phyloP scores from a whole-genome alignment of 1,140 invertebrate genomes.

The Oscheius sp. region DNA sequence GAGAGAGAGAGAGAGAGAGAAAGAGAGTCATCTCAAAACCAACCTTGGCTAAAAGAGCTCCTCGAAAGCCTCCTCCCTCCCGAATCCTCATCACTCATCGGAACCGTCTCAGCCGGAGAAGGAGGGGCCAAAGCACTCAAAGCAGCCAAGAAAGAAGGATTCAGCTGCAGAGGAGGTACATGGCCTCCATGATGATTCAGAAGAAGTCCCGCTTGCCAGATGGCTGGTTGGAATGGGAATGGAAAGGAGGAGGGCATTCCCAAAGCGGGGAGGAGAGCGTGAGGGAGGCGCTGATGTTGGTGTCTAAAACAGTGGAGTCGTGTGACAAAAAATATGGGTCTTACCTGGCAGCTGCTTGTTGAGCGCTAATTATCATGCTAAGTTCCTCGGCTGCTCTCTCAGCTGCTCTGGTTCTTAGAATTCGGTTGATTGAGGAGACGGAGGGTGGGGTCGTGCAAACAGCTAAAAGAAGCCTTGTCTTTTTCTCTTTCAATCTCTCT shows the following conservation, averaged over 20 bases:
- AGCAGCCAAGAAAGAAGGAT: not conserved
- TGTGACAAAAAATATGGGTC: not conserved
- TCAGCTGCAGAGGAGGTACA: conserved; percentile 2
- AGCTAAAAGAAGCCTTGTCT: conserved; percentile 27
- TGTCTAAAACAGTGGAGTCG: not conserved
- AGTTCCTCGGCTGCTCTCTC: conserved; percentile 60
- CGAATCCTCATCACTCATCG: not conserved
- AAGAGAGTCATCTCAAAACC: too few relatives aligned
- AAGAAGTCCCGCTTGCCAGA: conserved; percentile 11
- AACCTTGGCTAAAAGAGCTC: conserved; percentile 29
- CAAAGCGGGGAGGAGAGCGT: not conserved
- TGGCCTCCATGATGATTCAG: conserved; percentile 5
- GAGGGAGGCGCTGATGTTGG: conserved; percentile 21
- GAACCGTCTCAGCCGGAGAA: conserved; percentile 7
- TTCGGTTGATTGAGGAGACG: conserved; percentile 60
- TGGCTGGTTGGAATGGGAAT: not conserved
- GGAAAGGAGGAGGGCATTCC: not conserved
- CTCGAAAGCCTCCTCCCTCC: conserved; percentile 7
- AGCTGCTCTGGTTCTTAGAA: conserved; percentile 56
- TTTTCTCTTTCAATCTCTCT: not conserved
- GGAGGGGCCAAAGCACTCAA: not conserved
- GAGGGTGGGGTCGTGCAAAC: conserved; percentile 59
- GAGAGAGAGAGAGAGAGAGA: too few relatives aligned
- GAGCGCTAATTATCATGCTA: conserved; percentile 47
- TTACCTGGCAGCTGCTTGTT: conserved; percentile 22